phyloP scores from a whole-genome alignment of 2,113 vertebrate genomes.

The Gavia stellata region DNA sequence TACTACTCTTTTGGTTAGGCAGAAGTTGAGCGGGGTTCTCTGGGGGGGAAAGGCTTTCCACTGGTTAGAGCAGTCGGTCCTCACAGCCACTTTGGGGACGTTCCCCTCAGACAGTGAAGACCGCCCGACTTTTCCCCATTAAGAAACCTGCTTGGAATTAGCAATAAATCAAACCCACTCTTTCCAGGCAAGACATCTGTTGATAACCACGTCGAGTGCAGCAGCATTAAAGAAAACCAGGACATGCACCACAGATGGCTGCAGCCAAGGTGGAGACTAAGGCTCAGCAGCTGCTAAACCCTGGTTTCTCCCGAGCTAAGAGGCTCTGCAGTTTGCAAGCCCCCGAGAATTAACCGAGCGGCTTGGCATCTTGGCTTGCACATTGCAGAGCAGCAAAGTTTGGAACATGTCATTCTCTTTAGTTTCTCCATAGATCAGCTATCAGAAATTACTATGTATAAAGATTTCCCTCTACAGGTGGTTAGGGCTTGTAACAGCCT shows the following conservation, averaged over 20 bases:
- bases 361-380: background rate
- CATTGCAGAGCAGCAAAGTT: constrained; percentile 63
- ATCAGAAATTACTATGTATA: constrained; percentile 71
- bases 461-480: constrained; percentile 85
- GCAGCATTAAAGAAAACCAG: background rate
- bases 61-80: background rate
- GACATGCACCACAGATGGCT: background rate
- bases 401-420: constrained; percentile 23
- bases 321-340: background rate
- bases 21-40: constrained; percentile 2
- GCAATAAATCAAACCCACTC: constrained; percentile 32
- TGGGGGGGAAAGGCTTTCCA: constrained; percentile 6
- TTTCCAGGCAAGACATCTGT: constrained; percentile 60
- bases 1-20: background rate
- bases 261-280: background rate
- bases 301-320: background rate
- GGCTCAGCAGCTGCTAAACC: background rate
- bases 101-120: background rate
- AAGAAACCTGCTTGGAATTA: constrained; percentile 46
- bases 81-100: background rate
- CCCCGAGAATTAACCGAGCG: background rate
- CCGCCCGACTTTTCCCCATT: constrained; percentile 10
- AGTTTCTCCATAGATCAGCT: constrained; percentile 50
- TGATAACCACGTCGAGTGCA: background rate
- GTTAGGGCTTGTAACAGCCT: constrained; percentile 74